These are phyloP conservation scores for Botia kubotai DNA, from an alignment of 2,797 vertebrate genomes.

Conservation along the genomic window DNA sequence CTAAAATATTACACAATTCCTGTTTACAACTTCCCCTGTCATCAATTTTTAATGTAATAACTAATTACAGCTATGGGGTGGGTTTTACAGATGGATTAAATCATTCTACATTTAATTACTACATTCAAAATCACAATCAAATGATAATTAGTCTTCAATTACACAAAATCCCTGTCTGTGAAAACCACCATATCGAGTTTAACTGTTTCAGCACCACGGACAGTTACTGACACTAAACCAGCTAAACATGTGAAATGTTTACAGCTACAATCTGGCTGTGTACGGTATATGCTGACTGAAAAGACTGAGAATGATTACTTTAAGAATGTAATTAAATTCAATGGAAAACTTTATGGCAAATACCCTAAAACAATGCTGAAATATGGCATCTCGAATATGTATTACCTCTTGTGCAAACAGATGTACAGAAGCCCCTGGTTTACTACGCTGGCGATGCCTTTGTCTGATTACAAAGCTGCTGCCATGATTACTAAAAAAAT, in stretches of 20 bases:
- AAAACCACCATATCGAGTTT: not conserved
- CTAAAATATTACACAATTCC: not conserved
- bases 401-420: not conserved
- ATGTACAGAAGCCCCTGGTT: constrained; percentile 14
- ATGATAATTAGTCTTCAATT: constrained; percentile 1
- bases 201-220: constrained; percentile 26
- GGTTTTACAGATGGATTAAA: not conserved
- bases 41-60: not conserved
- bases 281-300: not conserved
- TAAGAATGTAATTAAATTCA: not conserved
- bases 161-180: not conserved
- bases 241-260: not conserved
- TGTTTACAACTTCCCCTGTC: not conserved
- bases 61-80: not conserved
- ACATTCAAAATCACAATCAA: not conserved
- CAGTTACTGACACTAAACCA: not conserved
- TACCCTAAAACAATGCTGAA: constrained; percentile 1
- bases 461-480: not conserved
- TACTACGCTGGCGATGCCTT: not conserved
- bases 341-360: not conserved
- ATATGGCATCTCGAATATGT: not conserved
- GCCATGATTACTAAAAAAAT: not conserved
- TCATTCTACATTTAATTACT: not conserved
- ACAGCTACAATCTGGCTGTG: not conserved
- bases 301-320: not conserved